A percentile compares a stretch with the other conserved stretches of the same genome.
These are phyloP conservation scores for Drosophila mulleri DNA, from an alignment of 2,888 invertebrate species.

Conservation along the genomic window DNA sequence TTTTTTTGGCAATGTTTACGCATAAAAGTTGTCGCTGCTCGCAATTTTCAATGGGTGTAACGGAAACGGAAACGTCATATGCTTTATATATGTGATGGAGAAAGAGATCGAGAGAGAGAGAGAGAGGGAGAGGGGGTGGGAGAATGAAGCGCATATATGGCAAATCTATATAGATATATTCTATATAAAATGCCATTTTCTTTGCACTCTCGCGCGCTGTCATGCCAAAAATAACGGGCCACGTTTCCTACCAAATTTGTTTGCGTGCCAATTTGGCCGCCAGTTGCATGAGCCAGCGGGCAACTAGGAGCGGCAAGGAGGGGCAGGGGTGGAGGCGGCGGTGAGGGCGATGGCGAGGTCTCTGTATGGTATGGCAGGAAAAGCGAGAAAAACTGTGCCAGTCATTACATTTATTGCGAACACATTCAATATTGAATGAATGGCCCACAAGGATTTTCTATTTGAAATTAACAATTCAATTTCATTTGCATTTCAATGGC, in stretches of 20 bases:
- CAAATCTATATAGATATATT: constrained; percentile 25
- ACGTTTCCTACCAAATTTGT: constrained; percentile 80
- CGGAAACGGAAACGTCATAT: constrained; percentile 76
- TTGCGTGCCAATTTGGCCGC: constrained; percentile 76
- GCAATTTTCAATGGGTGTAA: constrained; percentile 52
- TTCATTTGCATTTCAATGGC: constrained; percentile 80
- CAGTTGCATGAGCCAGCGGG: constrained; percentile 27
- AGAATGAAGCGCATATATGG: constrained; percentile 16
- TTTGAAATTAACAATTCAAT: constrained; percentile 81
- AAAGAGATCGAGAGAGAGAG: too few relatives aligned
- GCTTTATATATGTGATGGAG: constrained; percentile 38
- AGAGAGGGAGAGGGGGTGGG: background rate
- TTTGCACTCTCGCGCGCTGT: constrained; percentile 54
- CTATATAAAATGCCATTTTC: constrained; percentile 61
- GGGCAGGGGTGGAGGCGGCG: background rate
- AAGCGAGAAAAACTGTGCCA: constrained; percentile 70
- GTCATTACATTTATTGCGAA: constrained; percentile 80
- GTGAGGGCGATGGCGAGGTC: too few relatives aligned
- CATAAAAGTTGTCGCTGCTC: constrained; percentile 58
- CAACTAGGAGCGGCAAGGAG: background rate
- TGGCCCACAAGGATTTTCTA: constrained; percentile 78
- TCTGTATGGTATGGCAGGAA: background rate
- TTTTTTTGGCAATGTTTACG: constrained; percentile 45
- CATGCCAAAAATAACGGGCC: constrained; percentile 70
- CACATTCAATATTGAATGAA: constrained; percentile 81